Percentiles rank a stretch among this genome's conserved stretches.
Conservation (phyloP, 2,113 vertebrate species). For the Chloroceryle aenea region DNA sequence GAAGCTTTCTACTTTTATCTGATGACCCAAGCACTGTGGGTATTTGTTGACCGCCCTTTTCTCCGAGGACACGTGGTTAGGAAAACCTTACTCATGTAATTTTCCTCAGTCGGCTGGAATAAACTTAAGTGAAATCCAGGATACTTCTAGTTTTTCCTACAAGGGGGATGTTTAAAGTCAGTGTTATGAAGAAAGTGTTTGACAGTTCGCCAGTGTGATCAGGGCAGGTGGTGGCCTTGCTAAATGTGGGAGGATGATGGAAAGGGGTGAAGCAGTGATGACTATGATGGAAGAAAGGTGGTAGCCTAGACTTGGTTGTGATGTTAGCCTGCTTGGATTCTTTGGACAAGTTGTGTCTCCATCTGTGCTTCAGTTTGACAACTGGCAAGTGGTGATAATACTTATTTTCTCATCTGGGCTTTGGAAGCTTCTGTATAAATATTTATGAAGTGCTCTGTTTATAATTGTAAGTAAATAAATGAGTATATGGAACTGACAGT, state of each 20-base stretch:
- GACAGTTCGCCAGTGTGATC: neutral
- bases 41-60: neutral
- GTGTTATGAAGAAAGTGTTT: neutral
- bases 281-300: neutral
- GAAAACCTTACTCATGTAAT: neutral
- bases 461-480: slow-evolving; percentile 21
- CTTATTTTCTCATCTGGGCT: slow-evolving; percentile 39
- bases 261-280: neutral
- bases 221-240: neutral
- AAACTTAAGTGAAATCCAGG: neutral
- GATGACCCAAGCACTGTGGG: neutral
- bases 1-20: neutral
- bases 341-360: neutral
- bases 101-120: neutral
- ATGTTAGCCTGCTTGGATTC: neutral
- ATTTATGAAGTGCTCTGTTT: slow-evolving; percentile 15
- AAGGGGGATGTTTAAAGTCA: neutral
- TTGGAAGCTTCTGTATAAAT: slow-evolving; percentile 23
- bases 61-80: neutral
- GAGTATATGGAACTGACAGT: neutral
- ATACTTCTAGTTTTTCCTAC: neutral
- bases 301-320: neutral
- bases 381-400: neutral
- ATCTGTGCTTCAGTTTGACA: neutral
- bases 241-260: neutral